Percentiles rank a stretch among this genome's conserved stretches.
Conservation (phyloP, 1,140 invertebrate genomes). For the Caenorhabditis tropicalis region DNA sequence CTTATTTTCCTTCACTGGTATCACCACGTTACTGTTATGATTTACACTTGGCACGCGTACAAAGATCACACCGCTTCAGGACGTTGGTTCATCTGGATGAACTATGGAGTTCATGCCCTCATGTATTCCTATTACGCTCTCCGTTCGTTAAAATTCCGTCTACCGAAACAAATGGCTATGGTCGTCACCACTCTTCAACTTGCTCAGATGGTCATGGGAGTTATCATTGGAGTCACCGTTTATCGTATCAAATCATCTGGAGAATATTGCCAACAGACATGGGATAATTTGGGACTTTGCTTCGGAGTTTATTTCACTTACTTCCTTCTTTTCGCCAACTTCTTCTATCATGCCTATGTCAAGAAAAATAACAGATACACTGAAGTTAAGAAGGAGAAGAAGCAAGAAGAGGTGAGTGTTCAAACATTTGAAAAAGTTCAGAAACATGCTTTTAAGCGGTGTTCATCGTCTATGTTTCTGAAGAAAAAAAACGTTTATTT, state of each 20-base stretch:
- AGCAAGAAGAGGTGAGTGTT: background rate
- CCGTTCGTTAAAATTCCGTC: constrained; percentile 83
- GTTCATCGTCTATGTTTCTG: no score
- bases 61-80: constrained; percentile 92
- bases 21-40: constrained; percentile 79
- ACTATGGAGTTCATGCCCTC: constrained; percentile 94
- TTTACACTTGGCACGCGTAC: constrained; percentile 97
- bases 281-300: constrained; percentile 87
- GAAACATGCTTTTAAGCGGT: no score
- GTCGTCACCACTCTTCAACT: constrained; percentile 89
- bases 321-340: constrained; percentile 75
- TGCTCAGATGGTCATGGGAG: constrained; percentile 92
- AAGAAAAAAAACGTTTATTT: background rate
- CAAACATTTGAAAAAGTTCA: no score
- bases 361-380: constrained; percentile 58
- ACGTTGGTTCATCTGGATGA: constrained; percentile 99
- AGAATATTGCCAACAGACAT: constrained; percentile 83
- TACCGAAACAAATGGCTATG: constrained; percentile 86
- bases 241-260: constrained; percentile 73
- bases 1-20: constrained; percentile 73
- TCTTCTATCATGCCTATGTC: constrained; percentile 76
- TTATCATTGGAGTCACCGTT: constrained; percentile 86
- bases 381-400: constrained; percentile 16
- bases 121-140: constrained; percentile 98
- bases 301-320: constrained; percentile 87